Conservation (phyloP, 2,888 invertebrate genomes). For the Bhutanitis thaidina region DNA sequence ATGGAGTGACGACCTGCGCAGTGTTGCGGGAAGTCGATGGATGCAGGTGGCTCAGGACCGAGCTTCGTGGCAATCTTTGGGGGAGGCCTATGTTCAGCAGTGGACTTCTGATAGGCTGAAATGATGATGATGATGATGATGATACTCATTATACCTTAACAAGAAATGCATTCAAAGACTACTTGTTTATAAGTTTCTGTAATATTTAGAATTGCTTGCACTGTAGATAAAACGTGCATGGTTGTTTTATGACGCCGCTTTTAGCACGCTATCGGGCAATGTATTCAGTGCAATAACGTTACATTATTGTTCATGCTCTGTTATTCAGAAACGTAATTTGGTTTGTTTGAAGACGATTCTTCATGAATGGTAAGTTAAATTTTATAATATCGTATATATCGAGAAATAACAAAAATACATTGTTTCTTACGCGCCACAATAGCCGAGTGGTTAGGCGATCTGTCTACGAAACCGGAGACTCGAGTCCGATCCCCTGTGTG, state of each 20-base stretch:
- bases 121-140: too few species aligned
- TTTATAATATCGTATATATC: background rate
- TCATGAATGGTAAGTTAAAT: background rate
- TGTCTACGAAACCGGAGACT: too few species aligned
- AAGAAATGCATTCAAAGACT: background rate
- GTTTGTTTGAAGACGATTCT: background rate
- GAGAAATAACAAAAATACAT: background rate
- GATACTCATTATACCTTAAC: too few species aligned
- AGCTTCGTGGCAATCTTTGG: too few species aligned
- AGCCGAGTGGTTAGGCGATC: too few species aligned
- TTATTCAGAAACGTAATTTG: background rate
- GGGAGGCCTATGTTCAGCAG: too few species aligned
- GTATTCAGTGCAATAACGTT: conserved; percentile 4
- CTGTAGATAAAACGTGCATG: background rate
- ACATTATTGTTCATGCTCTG: background rate
- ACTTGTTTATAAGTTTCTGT: background rate
- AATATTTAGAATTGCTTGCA: background rate
- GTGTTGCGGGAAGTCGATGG: too few species aligned
- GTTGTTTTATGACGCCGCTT: background rate
- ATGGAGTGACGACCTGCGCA: too few species aligned
- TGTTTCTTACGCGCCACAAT: too few species aligned
- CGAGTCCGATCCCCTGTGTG: too few species aligned
- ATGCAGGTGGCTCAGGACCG: too few species aligned
- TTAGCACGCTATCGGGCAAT: conserved; percentile 5
- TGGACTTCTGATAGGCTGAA: too few species aligned